These are phyloP conservation scores for Spheniscus mendiculus DNA, from an alignment of 2,113 vertebrate species.

Conservation along the genomic window DNA sequence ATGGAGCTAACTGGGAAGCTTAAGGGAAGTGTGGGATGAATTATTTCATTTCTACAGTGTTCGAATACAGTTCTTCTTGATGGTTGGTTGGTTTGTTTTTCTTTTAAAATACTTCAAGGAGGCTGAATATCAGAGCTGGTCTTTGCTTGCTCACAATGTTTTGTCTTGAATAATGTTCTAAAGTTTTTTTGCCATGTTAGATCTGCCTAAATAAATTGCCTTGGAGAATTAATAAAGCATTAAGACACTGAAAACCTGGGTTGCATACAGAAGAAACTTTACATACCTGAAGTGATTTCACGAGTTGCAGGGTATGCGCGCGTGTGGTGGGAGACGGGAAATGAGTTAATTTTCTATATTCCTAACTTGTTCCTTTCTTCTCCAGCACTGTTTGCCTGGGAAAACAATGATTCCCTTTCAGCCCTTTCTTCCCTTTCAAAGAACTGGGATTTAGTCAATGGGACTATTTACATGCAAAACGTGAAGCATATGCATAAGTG, in stretches of 20 bases:
- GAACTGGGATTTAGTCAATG: slow-evolving; percentile 33
- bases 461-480: slow-evolving; percentile 52
- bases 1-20: neutral
- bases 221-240: neutral
- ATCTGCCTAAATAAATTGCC: neutral
- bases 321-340: neutral
- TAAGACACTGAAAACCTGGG: neutral
- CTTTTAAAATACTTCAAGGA: neutral
- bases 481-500: slow-evolving; percentile 41
- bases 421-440: slow-evolving; percentile 38
- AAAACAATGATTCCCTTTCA: slow-evolving; percentile 53
- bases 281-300: neutral
- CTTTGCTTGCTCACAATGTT: neutral
- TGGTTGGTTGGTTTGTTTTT: neutral
- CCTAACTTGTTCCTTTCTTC: slow-evolving; percentile 28
- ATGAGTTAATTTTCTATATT: slow-evolving; percentile 59
- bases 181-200: neutral
- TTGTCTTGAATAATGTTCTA: neutral
- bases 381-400: slow-evolving; percentile 7
- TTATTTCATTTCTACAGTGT: neutral
- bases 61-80: neutral
- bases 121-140: neutral
- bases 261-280: neutral
- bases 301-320: neutral
- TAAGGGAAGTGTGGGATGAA: neutral